phyloP scores from a whole-genome alignment of 1,140 invertebrate genomes.

The Nomia melanderi region DNA sequence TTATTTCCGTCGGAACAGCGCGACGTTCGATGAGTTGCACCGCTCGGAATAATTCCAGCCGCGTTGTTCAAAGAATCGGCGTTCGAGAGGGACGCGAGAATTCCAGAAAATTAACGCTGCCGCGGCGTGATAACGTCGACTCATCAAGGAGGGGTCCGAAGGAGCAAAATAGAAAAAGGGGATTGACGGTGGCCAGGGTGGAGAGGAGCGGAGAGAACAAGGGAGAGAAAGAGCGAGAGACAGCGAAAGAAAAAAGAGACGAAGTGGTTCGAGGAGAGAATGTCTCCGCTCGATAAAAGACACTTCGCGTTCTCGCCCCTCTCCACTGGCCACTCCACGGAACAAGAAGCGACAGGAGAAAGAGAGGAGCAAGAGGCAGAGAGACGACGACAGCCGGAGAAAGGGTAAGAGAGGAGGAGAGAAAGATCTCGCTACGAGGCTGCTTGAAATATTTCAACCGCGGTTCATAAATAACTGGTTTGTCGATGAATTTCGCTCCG shows the following conservation, averaged over 20 bases:
- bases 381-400: too few species aligned
- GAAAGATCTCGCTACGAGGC: background rate
- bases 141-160: constrained; percentile 4
- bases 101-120: background rate
- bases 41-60: too few species aligned
- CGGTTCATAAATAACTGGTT: constrained; percentile 38
- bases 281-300: constrained; percentile 44
- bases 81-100: background rate
- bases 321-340: background rate
- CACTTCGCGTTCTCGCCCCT: constrained; percentile 17
- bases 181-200: too few species aligned
- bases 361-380: background rate
- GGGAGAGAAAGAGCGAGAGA: background rate
- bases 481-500: constrained; percentile 32
- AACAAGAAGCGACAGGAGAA: background rate
- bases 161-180: too few species aligned
- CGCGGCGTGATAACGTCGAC: constrained; percentile 1
- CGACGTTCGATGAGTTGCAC: too few species aligned
- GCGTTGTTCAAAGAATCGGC: too few species aligned
- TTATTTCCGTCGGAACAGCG: too few species aligned
- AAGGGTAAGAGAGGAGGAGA: background rate
- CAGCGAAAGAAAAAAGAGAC: background rate
- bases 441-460: constrained; percentile 32
- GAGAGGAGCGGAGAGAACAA: too few species aligned
- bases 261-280: constrained; percentile 16